A percentile compares a stretch with the other conserved stretches of the same genome.
Evolutionary conservation across 2,113 vertebrate species (phyloP).

Genomic region (Halcyon malimbica): DNA sequence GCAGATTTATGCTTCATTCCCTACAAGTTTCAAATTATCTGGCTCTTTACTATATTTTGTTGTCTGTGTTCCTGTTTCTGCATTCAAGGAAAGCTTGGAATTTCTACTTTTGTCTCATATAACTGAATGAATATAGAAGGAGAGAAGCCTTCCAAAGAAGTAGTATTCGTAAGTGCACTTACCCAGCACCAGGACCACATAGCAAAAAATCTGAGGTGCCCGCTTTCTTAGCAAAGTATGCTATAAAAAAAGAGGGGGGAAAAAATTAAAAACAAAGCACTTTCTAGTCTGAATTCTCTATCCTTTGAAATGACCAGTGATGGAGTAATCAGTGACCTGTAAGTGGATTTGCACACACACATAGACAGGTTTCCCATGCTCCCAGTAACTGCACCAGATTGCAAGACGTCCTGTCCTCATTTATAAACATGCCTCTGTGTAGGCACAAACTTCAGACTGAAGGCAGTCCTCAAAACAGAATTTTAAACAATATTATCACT

Average conservation of each 20-base stretch:
- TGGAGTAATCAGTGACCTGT: not conserved
- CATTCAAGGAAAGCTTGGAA: not conserved
- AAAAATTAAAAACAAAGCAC: not conserved
- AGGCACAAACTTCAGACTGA: not conserved
- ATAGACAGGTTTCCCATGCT: not conserved
- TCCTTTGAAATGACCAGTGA: not conserved
- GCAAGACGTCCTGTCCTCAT: not conserved
- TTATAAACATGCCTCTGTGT: not conserved
- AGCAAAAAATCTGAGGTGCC: constrained; percentile 87
- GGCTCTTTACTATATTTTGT: not conserved
- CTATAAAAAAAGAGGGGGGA: constrained; percentile 40
- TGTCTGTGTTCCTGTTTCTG: not conserved
- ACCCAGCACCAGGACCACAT: constrained; percentile 89
- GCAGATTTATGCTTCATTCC: not conserved
- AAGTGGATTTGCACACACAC: not conserved
- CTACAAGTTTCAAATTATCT: not conserved
- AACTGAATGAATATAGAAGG: not conserved
- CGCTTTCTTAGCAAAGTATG: constrained; percentile 75
- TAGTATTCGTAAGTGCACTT: constrained; percentile 61
- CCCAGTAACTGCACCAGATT: not conserved
- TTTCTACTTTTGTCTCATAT: not conserved
- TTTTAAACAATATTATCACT: not conserved
- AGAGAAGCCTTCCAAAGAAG: not conserved
- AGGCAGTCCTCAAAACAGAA: not conserved
- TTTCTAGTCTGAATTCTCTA: not conserved